Conservation (phyloP, 1,140 invertebrate genomes). For the Pseudobourletiella spinata region DNA sequence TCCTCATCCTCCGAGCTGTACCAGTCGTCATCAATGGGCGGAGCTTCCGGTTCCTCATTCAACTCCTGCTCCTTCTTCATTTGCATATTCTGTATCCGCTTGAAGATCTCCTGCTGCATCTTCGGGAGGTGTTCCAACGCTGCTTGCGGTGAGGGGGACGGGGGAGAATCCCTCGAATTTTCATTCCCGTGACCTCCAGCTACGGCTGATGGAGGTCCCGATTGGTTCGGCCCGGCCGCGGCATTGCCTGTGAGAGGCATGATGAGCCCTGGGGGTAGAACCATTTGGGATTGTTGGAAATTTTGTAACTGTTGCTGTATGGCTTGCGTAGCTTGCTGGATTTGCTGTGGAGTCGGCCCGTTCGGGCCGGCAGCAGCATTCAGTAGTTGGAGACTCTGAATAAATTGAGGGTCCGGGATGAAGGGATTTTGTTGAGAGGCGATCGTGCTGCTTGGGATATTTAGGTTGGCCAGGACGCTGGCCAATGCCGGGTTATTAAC, state of each 20-base stretch:
- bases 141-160: slow-evolving; percentile 5
- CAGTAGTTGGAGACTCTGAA: background rate
- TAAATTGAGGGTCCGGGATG: background rate
- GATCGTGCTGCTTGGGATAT: slow-evolving; percentile 17
- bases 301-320: background rate
- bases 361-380: background rate
- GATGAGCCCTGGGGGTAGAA: background rate
- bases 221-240: background rate
- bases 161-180: background rate
- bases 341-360: slow-evolving; percentile 6
- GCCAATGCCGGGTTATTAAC: slow-evolving; percentile 27
- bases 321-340: slow-evolving; percentile 3
- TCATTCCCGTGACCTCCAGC: background rate
- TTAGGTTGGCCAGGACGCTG: slow-evolving; percentile 18
- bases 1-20: slow-evolving; percentile 19
- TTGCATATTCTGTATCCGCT: slow-evolving; percentile 59
- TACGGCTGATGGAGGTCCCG: background rate
- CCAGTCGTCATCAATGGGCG: slow-evolving; percentile 6
- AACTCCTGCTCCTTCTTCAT: slow-evolving; percentile 44
- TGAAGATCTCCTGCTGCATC: slow-evolving; percentile 56
- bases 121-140: slow-evolving; percentile 51
- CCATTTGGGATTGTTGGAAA: background rate
- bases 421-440: background rate
- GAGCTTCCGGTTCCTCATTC: slow-evolving; percentile 21
- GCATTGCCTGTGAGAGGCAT: slow-evolving; percentile 10